These are phyloP conservation scores for Numenius phaeopus DNA, from an alignment of 2,797 vertebrate species.

Conservation along the genomic window DNA sequence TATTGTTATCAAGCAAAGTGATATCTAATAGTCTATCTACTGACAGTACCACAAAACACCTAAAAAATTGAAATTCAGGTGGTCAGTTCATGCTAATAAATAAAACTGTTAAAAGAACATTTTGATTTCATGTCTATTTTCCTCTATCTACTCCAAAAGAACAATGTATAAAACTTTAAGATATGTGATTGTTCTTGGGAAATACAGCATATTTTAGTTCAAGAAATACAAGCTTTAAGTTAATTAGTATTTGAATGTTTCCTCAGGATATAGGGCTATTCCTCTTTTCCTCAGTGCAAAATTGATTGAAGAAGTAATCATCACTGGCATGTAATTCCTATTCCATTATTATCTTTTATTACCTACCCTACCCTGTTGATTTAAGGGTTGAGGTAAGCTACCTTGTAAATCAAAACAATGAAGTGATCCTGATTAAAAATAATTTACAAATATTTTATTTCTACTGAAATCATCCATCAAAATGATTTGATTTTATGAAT, in stretches of 20 bases:
- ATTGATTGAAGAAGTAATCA: constrained; percentile 35
- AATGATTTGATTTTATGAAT: neutral
- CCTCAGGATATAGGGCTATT: neutral
- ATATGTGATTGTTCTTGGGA: accelerated
- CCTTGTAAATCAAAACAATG: constrained; percentile 9
- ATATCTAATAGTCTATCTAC: neutral
- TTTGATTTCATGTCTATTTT: neutral
- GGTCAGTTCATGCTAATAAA: neutral
- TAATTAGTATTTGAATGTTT: neutral
- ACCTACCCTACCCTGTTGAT: neutral
- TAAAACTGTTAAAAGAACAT: neutral
- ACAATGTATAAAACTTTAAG: neutral
- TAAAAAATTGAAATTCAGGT: neutral
- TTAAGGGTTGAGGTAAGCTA: neutral
- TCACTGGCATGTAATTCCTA: neutral
- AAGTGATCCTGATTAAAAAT: neutral
- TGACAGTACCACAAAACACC: neutral
- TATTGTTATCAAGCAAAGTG: neutral
- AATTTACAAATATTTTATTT: constrained; percentile 18
- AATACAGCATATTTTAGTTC: neutral
- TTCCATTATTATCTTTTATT: constrained; percentile 12
- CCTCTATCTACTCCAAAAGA: neutral
- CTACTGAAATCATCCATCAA: neutral
- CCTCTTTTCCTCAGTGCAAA: neutral
- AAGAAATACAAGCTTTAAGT: neutral